phyloP scores from a whole-genome alignment of 1,140 invertebrate genomes.

The Lordiphosa collinella region DNA sequence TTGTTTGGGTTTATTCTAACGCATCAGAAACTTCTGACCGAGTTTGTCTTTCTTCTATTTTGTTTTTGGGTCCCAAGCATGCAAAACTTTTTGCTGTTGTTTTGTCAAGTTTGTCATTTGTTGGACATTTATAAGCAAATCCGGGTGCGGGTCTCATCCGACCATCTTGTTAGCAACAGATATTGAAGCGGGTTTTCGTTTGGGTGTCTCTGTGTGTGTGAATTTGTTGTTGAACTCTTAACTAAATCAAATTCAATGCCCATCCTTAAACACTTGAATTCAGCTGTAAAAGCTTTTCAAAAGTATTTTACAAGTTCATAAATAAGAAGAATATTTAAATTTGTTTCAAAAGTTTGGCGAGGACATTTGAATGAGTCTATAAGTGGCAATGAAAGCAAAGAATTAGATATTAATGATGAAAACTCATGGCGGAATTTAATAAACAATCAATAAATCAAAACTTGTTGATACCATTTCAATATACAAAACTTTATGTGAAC shows the following conservation, averaged over 20 bases:
- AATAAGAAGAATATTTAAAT: slow-evolving; percentile 25
- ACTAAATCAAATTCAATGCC: slow-evolving; percentile 63
- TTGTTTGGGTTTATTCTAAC: slow-evolving; percentile 42
- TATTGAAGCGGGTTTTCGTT: slow-evolving; percentile 19
- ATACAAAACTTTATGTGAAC: too few relatives aligned
- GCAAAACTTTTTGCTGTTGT: slow-evolving; percentile 45
- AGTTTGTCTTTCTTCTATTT: slow-evolving; percentile 21
- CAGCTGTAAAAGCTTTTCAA: slow-evolving; percentile 54
- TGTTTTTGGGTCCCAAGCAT: slow-evolving; percentile 23
- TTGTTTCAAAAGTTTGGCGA: neutral
- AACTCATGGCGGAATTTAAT: too few relatives aligned
- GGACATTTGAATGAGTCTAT: neutral
- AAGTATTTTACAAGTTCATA: slow-evolving; percentile 58
- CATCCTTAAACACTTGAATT: slow-evolving; percentile 35
- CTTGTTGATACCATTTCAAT: too few relatives aligned
- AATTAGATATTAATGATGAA: slow-evolving; percentile 5
- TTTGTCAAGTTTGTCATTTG: slow-evolving; percentile 65
- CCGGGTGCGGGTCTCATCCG: slow-evolving; percentile 23
- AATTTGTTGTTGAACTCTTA: slow-evolving; percentile 45
- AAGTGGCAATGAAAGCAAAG: neutral
- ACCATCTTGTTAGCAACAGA: slow-evolving; percentile 49
- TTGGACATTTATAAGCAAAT: slow-evolving; percentile 74
- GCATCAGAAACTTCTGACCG: slow-evolving; percentile 39
- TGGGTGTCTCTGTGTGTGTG: too few relatives aligned
- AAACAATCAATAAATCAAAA: too few relatives aligned